phyloP scores from a whole-genome alignment of 35 echinoderm and acorn worm genomes.

The Amphiura filiformis region DNA sequence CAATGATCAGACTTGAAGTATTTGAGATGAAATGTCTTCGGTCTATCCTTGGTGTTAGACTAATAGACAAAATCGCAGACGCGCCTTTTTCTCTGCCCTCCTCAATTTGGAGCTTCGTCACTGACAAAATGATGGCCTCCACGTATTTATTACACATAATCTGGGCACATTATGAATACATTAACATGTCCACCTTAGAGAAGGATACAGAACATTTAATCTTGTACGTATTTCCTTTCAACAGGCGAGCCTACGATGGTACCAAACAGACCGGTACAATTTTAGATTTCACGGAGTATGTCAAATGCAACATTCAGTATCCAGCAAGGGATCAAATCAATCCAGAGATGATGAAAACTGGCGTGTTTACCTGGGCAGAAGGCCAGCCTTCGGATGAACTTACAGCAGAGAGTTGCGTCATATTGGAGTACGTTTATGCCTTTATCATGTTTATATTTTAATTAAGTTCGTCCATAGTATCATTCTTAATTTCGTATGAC shows the following conservation, averaged over 20 bases:
- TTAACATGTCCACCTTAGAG: too few species aligned
- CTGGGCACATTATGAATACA: too few species aligned
- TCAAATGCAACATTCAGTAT: conserved; percentile 68
- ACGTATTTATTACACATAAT: neutral
- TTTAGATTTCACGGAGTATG: conserved; percentile 38
- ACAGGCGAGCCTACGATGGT: conserved; percentile 38
- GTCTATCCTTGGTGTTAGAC: too few species aligned
- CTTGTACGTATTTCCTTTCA: too few species aligned
- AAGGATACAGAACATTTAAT: too few species aligned
- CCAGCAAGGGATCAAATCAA: conserved; percentile 72
- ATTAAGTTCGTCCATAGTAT: neutral
- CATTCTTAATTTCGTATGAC: neutral
- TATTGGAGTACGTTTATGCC: conserved; percentile 37
- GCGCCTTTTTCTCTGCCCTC: too few species aligned
- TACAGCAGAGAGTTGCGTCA: conserved; percentile 61
- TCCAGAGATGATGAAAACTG: conserved; percentile 57
- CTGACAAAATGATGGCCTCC: neutral
- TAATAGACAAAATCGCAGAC: too few species aligned
- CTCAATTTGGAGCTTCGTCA: neutral
- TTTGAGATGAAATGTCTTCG: too few species aligned
- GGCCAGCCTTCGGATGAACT: conserved; percentile 50
- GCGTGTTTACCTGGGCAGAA: conserved; percentile 85
- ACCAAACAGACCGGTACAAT: conserved; percentile 41
- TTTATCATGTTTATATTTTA: neutral
- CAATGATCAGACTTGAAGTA: too few species aligned